A percentile compares a stretch with the other conserved stretches of the same genome.
Conservation (phyloP, 2,113 vertebrate species). For the Vireo altiloquus region DNA sequence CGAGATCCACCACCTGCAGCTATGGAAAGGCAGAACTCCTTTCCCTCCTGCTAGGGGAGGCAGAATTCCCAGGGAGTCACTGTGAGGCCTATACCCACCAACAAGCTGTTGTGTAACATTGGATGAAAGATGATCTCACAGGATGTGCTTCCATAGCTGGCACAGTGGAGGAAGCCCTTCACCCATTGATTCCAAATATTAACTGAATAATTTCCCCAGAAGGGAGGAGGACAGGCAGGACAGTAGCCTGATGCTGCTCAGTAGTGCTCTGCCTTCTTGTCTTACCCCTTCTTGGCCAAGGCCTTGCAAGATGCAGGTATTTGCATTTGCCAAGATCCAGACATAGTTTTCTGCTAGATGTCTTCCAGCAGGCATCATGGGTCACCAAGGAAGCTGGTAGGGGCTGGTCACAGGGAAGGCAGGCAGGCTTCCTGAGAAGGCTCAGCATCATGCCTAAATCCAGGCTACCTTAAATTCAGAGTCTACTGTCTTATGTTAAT, state of each 20-base stretch:
- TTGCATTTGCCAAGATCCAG: background rate
- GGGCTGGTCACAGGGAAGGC: background rate
- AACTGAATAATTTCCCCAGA: background rate
- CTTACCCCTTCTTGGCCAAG: background rate
- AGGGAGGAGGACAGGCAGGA: background rate
- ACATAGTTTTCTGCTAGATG: background rate
- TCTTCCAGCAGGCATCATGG: background rate
- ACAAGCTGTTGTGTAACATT: background rate
- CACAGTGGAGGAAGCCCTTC: background rate
- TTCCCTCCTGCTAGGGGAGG: background rate
- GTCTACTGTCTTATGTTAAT: background rate
- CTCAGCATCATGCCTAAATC: background rate
- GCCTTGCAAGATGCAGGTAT: background rate
- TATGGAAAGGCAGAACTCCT: background rate
- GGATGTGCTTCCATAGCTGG: background rate
- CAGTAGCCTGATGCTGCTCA: background rate
- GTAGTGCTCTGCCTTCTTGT: background rate
- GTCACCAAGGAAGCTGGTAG: background rate
- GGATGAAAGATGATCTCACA: background rate
- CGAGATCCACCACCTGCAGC: background rate
- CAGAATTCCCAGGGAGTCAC: background rate
- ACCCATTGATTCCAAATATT: background rate
- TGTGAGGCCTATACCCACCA: background rate
- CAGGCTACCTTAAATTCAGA: background rate
- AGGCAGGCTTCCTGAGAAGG: background rate